A percentile compares a stretch with the other conserved stretches of the same genome.
phyloP scores from a whole-genome alignment of 2,797 vertebrate genomes.

The Borostomias antarcticus region DNA sequence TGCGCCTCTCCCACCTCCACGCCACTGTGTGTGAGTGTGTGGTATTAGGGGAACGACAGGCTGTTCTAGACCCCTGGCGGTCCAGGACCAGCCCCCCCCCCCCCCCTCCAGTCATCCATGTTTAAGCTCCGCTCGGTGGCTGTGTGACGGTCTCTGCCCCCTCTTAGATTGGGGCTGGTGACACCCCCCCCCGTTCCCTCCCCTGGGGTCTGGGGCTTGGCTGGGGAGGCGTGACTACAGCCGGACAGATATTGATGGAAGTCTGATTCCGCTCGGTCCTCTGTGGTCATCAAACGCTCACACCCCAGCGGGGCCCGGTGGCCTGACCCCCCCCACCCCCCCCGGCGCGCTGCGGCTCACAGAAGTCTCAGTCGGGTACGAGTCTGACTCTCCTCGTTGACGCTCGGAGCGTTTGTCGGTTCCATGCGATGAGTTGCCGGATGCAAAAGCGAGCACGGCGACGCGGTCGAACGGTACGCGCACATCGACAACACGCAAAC shows the following conservation, averaged over 20 bases:
- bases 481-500: conserved; percentile 14
- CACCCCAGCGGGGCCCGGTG: not conserved
- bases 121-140: not conserved
- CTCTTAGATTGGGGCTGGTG: not conserved
- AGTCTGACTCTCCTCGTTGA: not conserved
- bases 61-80: conserved; percentile 20
- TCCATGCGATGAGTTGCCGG: not conserved
- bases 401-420: not conserved
- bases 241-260: conserved; percentile 74
- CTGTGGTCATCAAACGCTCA: conserved; percentile 40
- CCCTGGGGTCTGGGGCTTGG: conserved; percentile 12
- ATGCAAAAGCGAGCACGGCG: conserved; percentile 1
- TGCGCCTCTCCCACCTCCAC: too few relatives aligned
- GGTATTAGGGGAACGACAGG: conserved; percentile 12
- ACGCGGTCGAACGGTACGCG: not conserved
- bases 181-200: too few relatives aligned
- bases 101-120: conserved; percentile 16
- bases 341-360: too few relatives aligned
- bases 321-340: too few relatives aligned
- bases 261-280: conserved; percentile 62
- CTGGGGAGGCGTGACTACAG: conserved; percentile 33
- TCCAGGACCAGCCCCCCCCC: conserved; percentile 72
- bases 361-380: too few relatives aligned
- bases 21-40: conserved; percentile 58
- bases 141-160: conserved; percentile 1